These are phyloP conservation scores for Haemorhous mexicanus DNA, from an alignment of 2,113 vertebrate genomes.

Conservation along the genomic window DNA sequence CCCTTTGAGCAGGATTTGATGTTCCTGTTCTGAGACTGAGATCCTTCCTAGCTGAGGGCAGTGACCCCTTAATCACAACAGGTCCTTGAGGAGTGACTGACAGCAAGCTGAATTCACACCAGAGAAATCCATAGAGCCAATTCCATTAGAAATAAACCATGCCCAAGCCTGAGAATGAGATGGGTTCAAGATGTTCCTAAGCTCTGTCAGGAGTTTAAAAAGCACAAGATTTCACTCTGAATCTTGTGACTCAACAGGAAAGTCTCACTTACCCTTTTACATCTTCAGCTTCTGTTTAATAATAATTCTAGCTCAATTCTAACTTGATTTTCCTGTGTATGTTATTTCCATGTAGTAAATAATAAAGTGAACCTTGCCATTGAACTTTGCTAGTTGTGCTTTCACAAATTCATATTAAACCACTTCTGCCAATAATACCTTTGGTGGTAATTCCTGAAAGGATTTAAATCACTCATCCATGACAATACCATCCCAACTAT, in stretches of 20 bases:
- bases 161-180: not conserved
- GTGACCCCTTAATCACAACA: not conserved
- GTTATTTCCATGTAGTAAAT: not conserved
- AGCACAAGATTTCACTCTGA: not conserved
- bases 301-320: not conserved
- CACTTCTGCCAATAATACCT: not conserved
- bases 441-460: not conserved
- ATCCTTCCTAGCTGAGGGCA: not conserved
- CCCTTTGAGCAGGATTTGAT: not conserved
- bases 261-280: not conserved
- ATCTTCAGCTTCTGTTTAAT: not conserved
- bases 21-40: not conserved
- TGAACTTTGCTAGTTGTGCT: accelerated
- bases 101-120: not conserved
- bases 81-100: not conserved
- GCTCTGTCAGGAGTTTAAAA: not conserved
- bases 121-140: not conserved
- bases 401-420: not conserved
- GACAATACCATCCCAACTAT: not conserved
- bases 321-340: not conserved
- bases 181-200: not conserved
- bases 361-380: not conserved
- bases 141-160: not conserved
- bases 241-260: not conserved
- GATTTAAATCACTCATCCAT: not conserved